Conservation (phyloP, 2,797 vertebrate genomes). For the Molossus molossus region DNA sequence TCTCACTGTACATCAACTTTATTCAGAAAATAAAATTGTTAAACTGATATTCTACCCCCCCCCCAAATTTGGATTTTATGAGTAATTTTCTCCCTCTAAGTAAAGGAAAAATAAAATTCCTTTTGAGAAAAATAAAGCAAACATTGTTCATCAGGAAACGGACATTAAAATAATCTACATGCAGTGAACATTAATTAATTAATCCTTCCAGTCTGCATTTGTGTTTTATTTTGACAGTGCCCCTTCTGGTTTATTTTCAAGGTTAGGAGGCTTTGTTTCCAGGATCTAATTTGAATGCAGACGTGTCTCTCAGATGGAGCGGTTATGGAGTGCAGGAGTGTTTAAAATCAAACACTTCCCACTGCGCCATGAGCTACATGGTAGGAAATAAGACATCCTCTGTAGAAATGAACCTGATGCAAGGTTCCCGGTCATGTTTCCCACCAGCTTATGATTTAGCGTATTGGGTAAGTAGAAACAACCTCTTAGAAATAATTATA, state of each 20-base stretch:
- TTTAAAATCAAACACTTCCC: neutral
- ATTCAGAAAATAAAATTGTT: conserved; percentile 16
- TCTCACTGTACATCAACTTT: neutral
- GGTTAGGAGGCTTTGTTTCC: neutral
- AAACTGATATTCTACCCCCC: neutral
- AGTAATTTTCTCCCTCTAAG: neutral
- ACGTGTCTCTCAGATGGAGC: neutral
- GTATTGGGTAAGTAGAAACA: neutral
- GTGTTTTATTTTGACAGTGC: neutral
- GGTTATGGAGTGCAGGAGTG: neutral
- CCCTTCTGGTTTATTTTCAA: neutral
- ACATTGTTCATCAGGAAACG: neutral
- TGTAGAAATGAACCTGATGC: neutral
- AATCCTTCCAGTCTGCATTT: neutral
- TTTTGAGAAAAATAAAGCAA: neutral
- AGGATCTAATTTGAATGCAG: neutral
- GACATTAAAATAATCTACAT: neutral
- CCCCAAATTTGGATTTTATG: neutral
- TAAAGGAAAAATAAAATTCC: neutral
- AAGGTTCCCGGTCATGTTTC: neutral
- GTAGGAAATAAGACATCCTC: neutral
- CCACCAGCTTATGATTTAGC: neutral
- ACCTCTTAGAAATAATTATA: neutral
- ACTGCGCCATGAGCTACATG: neutral
- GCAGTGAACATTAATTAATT: neutral